Conservation (phyloP, 1,140 invertebrate species). For the Apolygus lucorum region DNA sequence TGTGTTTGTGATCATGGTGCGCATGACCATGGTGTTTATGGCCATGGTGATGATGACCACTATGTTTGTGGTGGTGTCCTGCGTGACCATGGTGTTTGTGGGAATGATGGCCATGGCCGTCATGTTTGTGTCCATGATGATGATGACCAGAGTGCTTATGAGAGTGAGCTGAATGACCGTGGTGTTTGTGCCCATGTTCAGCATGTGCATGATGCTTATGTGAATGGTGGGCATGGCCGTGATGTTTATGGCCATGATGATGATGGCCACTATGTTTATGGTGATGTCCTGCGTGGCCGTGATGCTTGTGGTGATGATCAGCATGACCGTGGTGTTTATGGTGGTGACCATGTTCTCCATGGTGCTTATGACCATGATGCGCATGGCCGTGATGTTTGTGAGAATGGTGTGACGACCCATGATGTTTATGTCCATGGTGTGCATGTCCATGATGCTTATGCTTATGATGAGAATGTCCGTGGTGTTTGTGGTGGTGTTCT, state of each 20-base stretch:
- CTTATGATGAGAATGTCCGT: slow-evolving; percentile 13
- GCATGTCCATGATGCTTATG: slow-evolving; percentile 20
- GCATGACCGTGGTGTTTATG: slow-evolving; percentile 28
- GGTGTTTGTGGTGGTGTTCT: slow-evolving; percentile 25
- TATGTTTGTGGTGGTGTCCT: slow-evolving; percentile 17
- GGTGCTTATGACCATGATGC: slow-evolving; percentile 38
- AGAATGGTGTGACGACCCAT: slow-evolving; percentile 9
- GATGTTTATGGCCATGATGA: slow-evolving; percentile 27
- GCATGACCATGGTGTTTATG: slow-evolving; percentile 22
- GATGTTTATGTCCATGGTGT: slow-evolving; percentile 23
- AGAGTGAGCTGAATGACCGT: not conserved
- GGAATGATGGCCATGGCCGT: slow-evolving; percentile 1
- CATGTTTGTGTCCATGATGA: slow-evolving; percentile 20
- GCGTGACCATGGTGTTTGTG: slow-evolving; percentile 14
- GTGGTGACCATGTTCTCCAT: slow-evolving; percentile 35
- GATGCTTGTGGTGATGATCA: slow-evolving; percentile 33
- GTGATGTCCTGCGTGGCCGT: slow-evolving; percentile 26
- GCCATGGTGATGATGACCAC: slow-evolving; percentile 25
- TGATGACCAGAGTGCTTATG: slow-evolving; percentile 7
- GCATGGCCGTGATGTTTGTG: slow-evolving; percentile 19
- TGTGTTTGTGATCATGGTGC: not conserved
- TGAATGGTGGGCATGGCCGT: not conserved
- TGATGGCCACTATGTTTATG: slow-evolving; percentile 27
- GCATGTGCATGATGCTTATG: slow-evolving; percentile 5
- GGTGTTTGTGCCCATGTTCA: slow-evolving; percentile 15